Evolutionary conservation across 2,113 vertebrate genomes (phyloP).

Genomic region (Corythoichthys haematopterus): DNA sequence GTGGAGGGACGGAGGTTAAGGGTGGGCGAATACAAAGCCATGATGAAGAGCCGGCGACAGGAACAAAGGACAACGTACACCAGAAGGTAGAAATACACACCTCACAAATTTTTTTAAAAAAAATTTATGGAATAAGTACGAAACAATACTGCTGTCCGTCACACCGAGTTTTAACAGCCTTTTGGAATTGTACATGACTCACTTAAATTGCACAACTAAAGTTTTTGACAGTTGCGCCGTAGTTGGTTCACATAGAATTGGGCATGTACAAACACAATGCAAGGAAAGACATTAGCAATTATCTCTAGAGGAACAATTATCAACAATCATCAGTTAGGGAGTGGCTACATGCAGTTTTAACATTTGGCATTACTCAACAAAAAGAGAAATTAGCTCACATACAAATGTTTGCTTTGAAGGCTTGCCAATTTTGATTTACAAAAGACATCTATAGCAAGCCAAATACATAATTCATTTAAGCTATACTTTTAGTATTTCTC

Average conservation of each 20-base stretch:
- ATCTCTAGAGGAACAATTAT: not conserved
- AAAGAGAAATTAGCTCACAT: not conserved
- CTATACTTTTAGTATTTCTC: no score
- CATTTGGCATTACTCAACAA: not conserved
- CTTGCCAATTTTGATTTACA: not conserved
- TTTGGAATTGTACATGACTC: no score
- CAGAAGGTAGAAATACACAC: slow-evolving; percentile 72
- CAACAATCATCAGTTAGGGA: not conserved
- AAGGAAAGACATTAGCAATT: not conserved
- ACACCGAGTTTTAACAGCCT: no score
- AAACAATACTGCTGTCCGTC: no score
- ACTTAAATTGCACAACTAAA: no score
- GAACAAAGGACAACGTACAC: slow-evolving; percentile 82
- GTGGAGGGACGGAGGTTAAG: slow-evolving; percentile 91
- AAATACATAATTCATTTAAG: no score
- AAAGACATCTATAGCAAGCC: not conserved
- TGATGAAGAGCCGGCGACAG: slow-evolving; percentile 94
- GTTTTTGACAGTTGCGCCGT: not conserved
- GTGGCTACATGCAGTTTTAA: not conserved
- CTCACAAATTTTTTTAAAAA: no score
- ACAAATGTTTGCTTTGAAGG: not conserved
- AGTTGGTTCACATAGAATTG: not conserved
- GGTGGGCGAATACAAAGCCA: slow-evolving; percentile 97
- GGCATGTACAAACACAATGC: not conserved
- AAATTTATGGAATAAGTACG: no score